These are phyloP conservation scores for Scylla paramamosain DNA, from an alignment of 1,140 invertebrate species.

Conservation along the genomic window DNA sequence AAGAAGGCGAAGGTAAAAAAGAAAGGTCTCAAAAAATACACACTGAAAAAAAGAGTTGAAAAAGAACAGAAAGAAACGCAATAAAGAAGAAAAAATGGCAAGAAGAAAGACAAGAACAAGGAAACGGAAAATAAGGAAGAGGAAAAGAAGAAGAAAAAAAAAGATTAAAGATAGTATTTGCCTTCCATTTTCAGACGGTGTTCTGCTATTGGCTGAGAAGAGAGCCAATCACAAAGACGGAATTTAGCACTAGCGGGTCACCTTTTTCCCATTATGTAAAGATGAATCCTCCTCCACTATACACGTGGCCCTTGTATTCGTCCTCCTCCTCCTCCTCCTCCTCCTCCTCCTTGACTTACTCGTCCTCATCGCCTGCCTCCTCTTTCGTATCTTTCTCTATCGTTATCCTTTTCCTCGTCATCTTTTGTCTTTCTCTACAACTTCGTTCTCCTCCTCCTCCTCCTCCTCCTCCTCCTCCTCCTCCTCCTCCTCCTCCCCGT, in stretches of 20 bases:
- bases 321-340: not conserved
- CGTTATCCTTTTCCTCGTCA: not conserved
- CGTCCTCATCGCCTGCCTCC: not conserved
- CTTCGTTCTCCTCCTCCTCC: not conserved
- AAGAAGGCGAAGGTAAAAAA: not conserved
- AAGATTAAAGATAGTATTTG: not conserved
- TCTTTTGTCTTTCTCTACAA: not conserved
- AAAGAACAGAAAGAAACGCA: not conserved
- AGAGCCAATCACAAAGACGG: not conserved
- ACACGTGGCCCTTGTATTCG: not conserved
- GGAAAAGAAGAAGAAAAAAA: not conserved
- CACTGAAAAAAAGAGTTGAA: not conserved
- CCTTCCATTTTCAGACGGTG: not conserved
- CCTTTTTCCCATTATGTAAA: not conserved
- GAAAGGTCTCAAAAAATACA: not conserved
- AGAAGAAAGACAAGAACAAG: too few relatives aligned
- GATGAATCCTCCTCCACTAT: not conserved
- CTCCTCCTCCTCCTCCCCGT: conserved; percentile 5
- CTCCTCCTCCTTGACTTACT: not conserved
- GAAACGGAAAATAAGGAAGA: not conserved
- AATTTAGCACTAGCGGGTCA: not conserved
- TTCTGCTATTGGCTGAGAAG: not conserved
- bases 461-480: not conserved
- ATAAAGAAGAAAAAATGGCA: not conserved
- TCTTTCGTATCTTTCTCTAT: not conserved